Percentiles rank a stretch among this genome's conserved stretches.
These are phyloP conservation scores for Ptyas mucosa DNA, from an alignment of 2,113 vertebrate genomes.

Conservation along the genomic window DNA sequence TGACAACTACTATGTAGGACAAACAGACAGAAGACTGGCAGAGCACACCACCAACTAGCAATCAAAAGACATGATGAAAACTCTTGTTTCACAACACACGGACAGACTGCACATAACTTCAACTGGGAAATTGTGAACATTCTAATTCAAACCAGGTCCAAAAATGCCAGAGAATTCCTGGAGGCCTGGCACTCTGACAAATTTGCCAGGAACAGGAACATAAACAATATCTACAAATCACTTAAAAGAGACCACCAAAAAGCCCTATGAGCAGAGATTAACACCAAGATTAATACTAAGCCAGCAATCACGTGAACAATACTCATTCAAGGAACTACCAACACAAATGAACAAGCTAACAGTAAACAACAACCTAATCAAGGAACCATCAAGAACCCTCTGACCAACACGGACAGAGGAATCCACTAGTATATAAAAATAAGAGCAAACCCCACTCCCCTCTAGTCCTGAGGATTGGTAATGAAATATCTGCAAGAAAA, in stretches of 20 bases:
- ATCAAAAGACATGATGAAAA: not conserved
- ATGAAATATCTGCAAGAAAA: not conserved
- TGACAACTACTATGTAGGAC: not conserved
- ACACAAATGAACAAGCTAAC: not conserved
- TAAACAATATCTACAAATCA: not conserved
- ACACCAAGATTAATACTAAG: not conserved
- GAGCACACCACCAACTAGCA: not conserved
- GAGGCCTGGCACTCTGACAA: not conserved
- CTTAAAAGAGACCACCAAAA: not conserved
- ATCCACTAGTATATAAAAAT: not conserved
- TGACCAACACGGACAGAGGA: not conserved
- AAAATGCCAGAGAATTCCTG: not conserved
- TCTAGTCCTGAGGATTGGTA: not conserved
- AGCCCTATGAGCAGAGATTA: not conserved
- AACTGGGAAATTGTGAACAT: not conserved
- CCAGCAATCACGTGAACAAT: not conserved
- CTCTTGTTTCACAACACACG: not conserved
- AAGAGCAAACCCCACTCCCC: not conserved
- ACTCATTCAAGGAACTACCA: not conserved
- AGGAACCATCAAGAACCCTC: not conserved
- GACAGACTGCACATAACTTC: not conserved
- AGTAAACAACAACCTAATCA: not conserved
- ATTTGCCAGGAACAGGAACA: not conserved
- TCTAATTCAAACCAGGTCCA: not conserved
- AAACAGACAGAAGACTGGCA: not conserved